A percentile compares a stretch with the other conserved stretches of the same genome.
phyloP scores from a whole-genome alignment of 2,797 vertebrate species.

The Enteromius radiatus region DNA sequence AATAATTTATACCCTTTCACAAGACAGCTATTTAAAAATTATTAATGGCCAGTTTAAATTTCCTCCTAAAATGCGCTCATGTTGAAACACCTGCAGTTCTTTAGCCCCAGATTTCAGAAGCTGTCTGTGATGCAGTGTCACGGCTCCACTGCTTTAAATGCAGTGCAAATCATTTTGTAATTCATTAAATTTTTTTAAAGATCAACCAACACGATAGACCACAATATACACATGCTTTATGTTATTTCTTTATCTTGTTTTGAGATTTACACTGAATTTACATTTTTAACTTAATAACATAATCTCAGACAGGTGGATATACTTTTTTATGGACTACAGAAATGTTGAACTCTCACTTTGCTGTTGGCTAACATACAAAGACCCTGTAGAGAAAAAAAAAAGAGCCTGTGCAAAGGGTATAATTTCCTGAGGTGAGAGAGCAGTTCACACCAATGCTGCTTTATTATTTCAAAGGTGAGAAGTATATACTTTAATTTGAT shows the following conservation, averaged over 20 bases:
- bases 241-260: background rate
- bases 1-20: constrained; percentile 23
- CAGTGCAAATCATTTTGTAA: background rate
- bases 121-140: constrained; percentile 21
- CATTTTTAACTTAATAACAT: background rate
- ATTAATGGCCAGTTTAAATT: constrained; percentile 33
- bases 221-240: background rate
- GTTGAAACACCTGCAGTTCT: constrained; percentile 39
- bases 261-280: background rate
- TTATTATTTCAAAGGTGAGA: constrained; percentile 54
- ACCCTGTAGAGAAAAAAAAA: background rate
- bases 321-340: background rate
- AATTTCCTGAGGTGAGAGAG: constrained; percentile 54
- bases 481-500: constrained; percentile 47
- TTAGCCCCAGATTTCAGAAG: constrained; percentile 20
- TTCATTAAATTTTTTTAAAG: background rate
- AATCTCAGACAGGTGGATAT: constrained; percentile 7
- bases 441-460: constrained; percentile 46
- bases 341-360: background rate
- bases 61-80: background rate
- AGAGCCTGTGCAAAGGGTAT: constrained; percentile 24
- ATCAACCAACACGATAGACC: background rate
- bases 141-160: constrained; percentile 10
- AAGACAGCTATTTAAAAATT: constrained; percentile 32
- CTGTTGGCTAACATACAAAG: constrained; percentile 21